Conservation (phyloP, 2,113 vertebrate genomes). For the Pithys albifrons region DNA sequence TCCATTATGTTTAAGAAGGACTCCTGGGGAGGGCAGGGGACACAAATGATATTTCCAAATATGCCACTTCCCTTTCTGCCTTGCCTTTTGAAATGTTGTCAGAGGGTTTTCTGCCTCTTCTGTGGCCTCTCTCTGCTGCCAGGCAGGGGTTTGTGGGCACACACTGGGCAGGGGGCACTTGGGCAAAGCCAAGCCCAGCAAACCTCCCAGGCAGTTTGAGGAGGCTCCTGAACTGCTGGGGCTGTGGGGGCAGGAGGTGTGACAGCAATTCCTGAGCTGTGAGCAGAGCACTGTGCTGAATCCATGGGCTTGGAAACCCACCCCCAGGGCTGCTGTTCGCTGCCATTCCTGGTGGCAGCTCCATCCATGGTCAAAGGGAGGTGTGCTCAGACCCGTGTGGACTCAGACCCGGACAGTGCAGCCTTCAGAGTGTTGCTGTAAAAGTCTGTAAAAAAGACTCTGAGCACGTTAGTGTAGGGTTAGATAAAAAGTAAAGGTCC, state of each 20-base stretch:
- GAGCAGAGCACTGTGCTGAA: not conserved
- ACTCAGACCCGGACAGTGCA: not conserved
- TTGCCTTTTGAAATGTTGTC: not conserved
- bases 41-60: not conserved
- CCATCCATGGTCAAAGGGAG: not conserved
- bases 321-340: too few species aligned
- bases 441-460: too few species aligned
- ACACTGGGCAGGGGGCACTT: not conserved
- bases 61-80: not conserved
- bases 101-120: not conserved
- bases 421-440: too few species aligned
- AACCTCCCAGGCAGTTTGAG: not conserved
- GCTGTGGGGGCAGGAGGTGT: not conserved
- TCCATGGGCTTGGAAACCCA: not conserved
- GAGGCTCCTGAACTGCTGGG: not conserved
- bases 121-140: not conserved
- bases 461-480: too few species aligned
- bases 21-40: fast-evolving
- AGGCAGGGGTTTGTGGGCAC: not conserved
- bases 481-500: too few species aligned
- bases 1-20: not conserved
- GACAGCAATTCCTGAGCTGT: slow-evolving; percentile 35
- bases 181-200: not conserved
- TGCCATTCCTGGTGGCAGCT: not conserved
- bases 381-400: not conserved